Percentiles rank a stretch among this genome's conserved stretches.
Conservation (phyloP, 2,888 invertebrate species). For the Dorcus parallelipipedus region DNA sequence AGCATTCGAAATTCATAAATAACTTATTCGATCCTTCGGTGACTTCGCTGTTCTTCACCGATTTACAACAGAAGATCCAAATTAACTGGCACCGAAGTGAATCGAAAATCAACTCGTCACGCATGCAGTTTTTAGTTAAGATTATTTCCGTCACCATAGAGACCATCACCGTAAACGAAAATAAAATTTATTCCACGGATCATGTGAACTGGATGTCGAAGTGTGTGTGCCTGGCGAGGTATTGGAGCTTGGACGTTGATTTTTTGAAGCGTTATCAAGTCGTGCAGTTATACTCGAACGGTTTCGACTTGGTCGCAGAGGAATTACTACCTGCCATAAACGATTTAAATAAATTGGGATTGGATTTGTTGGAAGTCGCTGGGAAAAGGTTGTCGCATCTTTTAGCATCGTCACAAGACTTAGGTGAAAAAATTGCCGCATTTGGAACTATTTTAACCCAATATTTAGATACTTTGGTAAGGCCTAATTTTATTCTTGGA, state of each 20-base stretch:
- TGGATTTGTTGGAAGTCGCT: slow-evolving; percentile 73
- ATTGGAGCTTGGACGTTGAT: slow-evolving; percentile 76
- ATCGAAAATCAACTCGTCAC: slow-evolving; percentile 61
- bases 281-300: slow-evolving; percentile 60
- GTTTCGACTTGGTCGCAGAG: slow-evolving; percentile 60
- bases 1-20: slow-evolving; percentile 67
- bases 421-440: slow-evolving; percentile 67
- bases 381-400: slow-evolving; percentile 73
- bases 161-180: slow-evolving; percentile 62
- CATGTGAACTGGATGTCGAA: slow-evolving; percentile 69
- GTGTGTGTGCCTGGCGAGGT: slow-evolving; percentile 65
- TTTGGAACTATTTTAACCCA: slow-evolving; percentile 73
- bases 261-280: slow-evolving; percentile 73
- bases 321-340: slow-evolving; percentile 64
- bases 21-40: slow-evolving; percentile 74
- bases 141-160: slow-evolving; percentile 73
- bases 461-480: slow-evolving; percentile 70
- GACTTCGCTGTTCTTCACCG: slow-evolving; percentile 56
- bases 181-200: slow-evolving; percentile 50
- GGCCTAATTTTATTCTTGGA: slow-evolving; percentile 4
- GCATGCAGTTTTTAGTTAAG: slow-evolving; percentile 71
- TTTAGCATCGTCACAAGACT: slow-evolving; percentile 57
- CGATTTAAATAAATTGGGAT: slow-evolving; percentile 66
- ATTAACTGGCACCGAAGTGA: slow-evolving; percentile 65
- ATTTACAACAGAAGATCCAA: slow-evolving; percentile 51